A percentile compares a stretch with the other conserved stretches of the same genome.
Evolutionary conservation across 2,113 vertebrate species (phyloP).

Genomic region (Toxotes chatareus): DNA sequence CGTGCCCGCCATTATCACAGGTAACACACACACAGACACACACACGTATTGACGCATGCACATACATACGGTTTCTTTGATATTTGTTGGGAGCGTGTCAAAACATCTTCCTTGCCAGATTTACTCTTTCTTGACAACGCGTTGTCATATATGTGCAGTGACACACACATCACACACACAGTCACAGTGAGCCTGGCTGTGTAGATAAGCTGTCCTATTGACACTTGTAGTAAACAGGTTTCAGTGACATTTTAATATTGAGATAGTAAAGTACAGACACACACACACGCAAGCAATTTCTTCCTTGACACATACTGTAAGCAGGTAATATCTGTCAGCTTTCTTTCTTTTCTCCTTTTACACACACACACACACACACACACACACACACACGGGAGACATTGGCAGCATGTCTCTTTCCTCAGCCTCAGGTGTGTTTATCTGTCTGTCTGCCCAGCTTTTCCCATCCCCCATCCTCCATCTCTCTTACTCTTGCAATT

Average conservation of each 20-base stretch:
- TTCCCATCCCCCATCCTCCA: not conserved
- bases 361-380: constrained; percentile 12
- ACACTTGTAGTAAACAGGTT: constrained; percentile 57
- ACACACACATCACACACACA: not conserved
- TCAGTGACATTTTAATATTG: constrained; percentile 68
- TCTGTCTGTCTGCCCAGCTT: constrained; percentile 32
- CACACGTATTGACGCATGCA: not conserved
- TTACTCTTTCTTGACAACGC: not conserved
- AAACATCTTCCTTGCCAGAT: not conserved
- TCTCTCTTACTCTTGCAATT: constrained; percentile 26
- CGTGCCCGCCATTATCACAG: constrained; percentile 95
- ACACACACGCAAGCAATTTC: constrained; percentile 49
- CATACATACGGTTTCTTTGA: not conserved
- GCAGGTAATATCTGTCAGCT: constrained; percentile 42
- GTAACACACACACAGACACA: constrained; percentile 76
- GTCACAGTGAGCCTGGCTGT: constrained; percentile 39
- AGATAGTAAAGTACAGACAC: constrained; percentile 39
- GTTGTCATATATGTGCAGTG: not conserved
- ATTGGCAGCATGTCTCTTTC: constrained; percentile 8
- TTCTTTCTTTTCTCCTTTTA: not conserved
- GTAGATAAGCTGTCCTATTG: constrained; percentile 68
- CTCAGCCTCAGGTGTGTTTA: constrained; percentile 1
- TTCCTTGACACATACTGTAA: constrained; percentile 32
- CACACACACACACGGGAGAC: not conserved
- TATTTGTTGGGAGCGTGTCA: not conserved